These are phyloP conservation scores for Martes martes DNA, from an alignment of 2,113 vertebrate genomes.

Conservation along the genomic window DNA sequence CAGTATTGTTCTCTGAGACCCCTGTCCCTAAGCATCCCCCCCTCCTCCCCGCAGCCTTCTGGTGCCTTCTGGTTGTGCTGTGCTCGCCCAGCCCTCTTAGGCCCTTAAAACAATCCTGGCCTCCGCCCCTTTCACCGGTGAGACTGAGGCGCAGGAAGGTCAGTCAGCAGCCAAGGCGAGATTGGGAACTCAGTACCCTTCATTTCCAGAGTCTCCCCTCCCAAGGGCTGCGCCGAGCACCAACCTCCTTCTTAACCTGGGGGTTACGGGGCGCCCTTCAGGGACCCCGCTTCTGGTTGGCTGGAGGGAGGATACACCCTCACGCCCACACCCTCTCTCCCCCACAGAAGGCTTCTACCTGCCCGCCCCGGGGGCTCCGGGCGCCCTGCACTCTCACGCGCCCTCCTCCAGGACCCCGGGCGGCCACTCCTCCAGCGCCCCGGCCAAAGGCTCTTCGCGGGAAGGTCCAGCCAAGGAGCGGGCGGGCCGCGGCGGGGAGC, in stretches of 20 bases:
- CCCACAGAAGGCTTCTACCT: slow-evolving; percentile 94
- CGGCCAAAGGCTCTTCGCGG: slow-evolving; percentile 85
- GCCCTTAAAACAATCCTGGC: background rate
- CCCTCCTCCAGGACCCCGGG: slow-evolving; percentile 81
- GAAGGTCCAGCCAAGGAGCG: slow-evolving; percentile 87
- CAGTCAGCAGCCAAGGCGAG: background rate
- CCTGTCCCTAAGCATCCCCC: no score
- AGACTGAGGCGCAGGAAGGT: background rate
- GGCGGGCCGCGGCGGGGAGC: slow-evolving; percentile 78
- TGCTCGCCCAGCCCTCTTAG: rapidly evolving
- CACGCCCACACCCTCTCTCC: background rate
- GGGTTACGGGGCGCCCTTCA: rapidly evolving
- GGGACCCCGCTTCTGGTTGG: background rate
- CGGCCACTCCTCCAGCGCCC: slow-evolving; percentile 80
- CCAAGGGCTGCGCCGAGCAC: rapidly evolving
- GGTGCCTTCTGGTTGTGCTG: background rate
- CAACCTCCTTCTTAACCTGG: rapidly evolving
- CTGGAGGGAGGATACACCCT: rapidly evolving
- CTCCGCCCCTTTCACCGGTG: background rate
- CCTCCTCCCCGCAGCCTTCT: background rate
- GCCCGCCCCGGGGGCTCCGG: slow-evolving; percentile 82
- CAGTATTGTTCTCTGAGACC: background rate
- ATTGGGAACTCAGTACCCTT: background rate
- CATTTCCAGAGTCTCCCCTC: background rate
- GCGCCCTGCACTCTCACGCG: slow-evolving; percentile 85